These are phyloP conservation scores for Melopsittacus undulatus DNA, from an alignment of 2,797 vertebrate genomes.

Conservation along the genomic window DNA sequence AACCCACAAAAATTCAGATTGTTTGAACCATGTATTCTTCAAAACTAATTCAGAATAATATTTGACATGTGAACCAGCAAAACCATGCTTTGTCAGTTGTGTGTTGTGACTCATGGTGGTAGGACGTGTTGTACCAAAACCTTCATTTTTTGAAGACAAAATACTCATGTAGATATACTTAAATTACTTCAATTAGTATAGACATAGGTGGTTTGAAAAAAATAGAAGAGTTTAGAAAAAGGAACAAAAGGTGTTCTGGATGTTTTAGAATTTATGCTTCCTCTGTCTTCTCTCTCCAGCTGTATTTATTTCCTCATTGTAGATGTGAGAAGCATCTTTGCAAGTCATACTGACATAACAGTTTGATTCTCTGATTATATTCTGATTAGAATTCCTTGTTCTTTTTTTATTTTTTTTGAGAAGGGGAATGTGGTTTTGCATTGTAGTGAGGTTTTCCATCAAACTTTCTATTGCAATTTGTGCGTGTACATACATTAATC, in stretches of 20 bases:
- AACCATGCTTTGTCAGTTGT: background rate
- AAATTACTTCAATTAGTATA: background rate
- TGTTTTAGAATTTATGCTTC: background rate
- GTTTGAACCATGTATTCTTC: background rate
- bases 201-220: background rate
- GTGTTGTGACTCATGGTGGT: background rate
- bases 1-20: background rate
- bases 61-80: background rate
- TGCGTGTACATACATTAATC: background rate
- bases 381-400: background rate
- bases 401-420: background rate
- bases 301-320: slow-evolving; percentile 5
- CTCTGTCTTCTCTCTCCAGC: background rate
- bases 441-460: background rate
- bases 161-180: background rate
- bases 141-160: background rate
- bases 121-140: background rate
- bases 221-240: background rate
- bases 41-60: background rate
- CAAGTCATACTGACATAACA: background rate
- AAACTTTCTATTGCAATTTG: background rate
- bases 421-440: background rate
- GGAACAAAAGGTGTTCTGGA: background rate
- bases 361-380: background rate
- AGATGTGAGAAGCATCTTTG: background rate